Conservation (phyloP, 2,888 invertebrate genomes). For the Epinotia nisella region DNA sequence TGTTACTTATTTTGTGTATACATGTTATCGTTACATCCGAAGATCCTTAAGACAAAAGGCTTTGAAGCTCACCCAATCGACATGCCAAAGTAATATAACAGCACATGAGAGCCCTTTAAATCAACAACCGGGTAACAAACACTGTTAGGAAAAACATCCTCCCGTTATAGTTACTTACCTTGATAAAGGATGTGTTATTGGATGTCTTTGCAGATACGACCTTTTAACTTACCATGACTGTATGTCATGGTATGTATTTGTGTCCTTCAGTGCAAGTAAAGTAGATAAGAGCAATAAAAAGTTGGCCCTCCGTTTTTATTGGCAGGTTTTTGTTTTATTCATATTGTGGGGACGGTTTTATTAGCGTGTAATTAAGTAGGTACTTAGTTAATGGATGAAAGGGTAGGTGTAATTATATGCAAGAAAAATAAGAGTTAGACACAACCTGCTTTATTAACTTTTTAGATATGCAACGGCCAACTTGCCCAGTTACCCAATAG, state of each 20-base stretch:
- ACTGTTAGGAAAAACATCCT: conserved; percentile 27
- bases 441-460: neutral
- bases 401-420: neutral
- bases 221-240: neutral
- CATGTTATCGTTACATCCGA: neutral
- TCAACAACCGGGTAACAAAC: conserved; percentile 37
- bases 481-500: too few relatives aligned
- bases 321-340: conserved; percentile 44
- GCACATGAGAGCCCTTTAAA: conserved; percentile 30
- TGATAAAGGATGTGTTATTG: neutral
- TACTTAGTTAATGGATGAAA: conserved; percentile 14
- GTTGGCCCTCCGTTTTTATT: conserved; percentile 36
- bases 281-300: conserved; percentile 41
- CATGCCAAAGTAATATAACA: conserved; percentile 8
- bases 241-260: conserved; percentile 35
- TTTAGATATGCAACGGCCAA: too few relatives aligned
- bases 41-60: neutral
- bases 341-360: conserved; percentile 20
- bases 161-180: neutral
- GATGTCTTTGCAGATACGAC: neutral
- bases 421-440: neutral
- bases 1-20: neutral
- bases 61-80: conserved; percentile 15
- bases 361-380: conserved; percentile 16
- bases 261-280: conserved; percentile 34